Base-by-base conservation (phyloP, 2,797 vertebrate genomes). In the Hypotaenidia okinawae region DNA sequence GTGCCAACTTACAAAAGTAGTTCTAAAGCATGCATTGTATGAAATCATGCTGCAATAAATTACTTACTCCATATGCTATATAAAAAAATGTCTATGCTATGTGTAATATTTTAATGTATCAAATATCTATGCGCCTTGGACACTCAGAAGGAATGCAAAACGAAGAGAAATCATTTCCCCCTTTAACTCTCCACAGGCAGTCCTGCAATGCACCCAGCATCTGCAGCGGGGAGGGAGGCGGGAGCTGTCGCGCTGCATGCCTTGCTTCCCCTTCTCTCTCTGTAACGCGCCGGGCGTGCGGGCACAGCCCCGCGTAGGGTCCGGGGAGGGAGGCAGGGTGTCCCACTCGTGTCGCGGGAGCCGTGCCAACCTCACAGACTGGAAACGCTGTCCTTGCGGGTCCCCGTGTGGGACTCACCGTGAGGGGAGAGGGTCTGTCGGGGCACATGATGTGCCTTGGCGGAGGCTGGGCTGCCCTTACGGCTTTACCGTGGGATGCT, bases 151-250 rank as follows among this genome's bases (percentile, higher is more conserved):
- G 35, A 75, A 52, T 5, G 32, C 16, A 47, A 68, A 89, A 37
- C 2, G 11, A 10, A 68, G 7, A 30, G 3, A 52, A 57, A 6
- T 3, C 12, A 17, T 25, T 27, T 52, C 12, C 9, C 51, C 51
- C 51, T 37, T 19, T 28, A 16, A 4, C 10, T 24, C 27, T 11
- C 28, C 19, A 7, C 22, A 3, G 18, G 6, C 7, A 30, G 27
- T 8, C 54, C 67, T 28, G 14, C 8, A 6, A 22, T 16, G 16
- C 2, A 5, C 14, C 3, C 5, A 11, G 17, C 13, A 18, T 51
- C 73, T 39, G 28, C 2, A 0, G 33, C 4, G 45, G 11, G 8
- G 5, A 58, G 24, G 0, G 1, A 11, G 14, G n/a, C 3, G 1
- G 4, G 17, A 37, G 10, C 12, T 27, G 9, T 41, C 16, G 37